phyloP scores from a whole-genome alignment of 2,113 vertebrate species.

The Natator depressus region DNA sequence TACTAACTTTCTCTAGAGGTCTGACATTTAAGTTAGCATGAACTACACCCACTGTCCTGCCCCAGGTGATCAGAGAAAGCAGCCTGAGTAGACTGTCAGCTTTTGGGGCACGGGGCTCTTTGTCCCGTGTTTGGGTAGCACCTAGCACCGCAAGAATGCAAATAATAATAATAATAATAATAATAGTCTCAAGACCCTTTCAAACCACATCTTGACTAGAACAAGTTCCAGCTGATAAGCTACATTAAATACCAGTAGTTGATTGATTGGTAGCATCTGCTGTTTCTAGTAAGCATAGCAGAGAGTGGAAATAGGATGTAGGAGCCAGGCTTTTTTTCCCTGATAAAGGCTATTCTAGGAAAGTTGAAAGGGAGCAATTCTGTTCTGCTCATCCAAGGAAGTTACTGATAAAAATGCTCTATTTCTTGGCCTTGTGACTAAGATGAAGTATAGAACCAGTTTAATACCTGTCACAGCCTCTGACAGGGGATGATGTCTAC shows the following conservation, averaged over 20 bases:
- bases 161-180: neutral
- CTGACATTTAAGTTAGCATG: neutral
- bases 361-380: neutral
- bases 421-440: neutral
- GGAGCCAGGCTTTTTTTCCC: neutral
- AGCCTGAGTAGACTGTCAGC: neutral
- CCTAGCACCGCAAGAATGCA: neutral
- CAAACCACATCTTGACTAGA: neutral
- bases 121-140: neutral
- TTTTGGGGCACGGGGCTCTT: neutral
- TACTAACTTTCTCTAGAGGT: neutral
- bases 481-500: neutral
- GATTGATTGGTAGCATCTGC: neutral
- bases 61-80: neutral
- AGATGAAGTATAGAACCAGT: neutral
- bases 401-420: neutral
- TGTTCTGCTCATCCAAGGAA: neutral
- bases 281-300: fast-evolving
- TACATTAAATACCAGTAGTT: neutral
- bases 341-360: neutral
- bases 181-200: neutral
- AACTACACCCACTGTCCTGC: neutral
- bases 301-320: neutral
- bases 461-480: neutral
- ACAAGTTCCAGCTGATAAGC: neutral